Percentiles rank a stretch among this genome's conserved stretches.
Conservation (phyloP, 2,113 vertebrate species). For the human (Homo sapiens) region GRCh38 chr4:127940501-127941000, state of each 20-base stretch:
- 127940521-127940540: no score
- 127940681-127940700: no score
- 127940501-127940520: not conserved
- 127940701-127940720: no score
- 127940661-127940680: no score
- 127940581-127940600: no score
- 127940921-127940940: not conserved
- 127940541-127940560: not conserved
- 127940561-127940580: not conserved
- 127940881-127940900: not conserved
- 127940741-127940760: not conserved
- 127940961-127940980: not conserved
- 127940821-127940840: not conserved
- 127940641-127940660: no score
- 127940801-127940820: not conserved
- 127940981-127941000: slow-evolving; percentile 15
- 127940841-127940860: not conserved
- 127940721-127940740: no score
- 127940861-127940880: not conserved
- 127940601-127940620: no score
- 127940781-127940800: not conserved
- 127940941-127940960: not conserved
- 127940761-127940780: not conserved
- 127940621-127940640: no score
- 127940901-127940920: not conserved